Base-by-base conservation (phyloP, 2,797 vertebrate species). In the Acipenser oxyrinchus region DNA sequence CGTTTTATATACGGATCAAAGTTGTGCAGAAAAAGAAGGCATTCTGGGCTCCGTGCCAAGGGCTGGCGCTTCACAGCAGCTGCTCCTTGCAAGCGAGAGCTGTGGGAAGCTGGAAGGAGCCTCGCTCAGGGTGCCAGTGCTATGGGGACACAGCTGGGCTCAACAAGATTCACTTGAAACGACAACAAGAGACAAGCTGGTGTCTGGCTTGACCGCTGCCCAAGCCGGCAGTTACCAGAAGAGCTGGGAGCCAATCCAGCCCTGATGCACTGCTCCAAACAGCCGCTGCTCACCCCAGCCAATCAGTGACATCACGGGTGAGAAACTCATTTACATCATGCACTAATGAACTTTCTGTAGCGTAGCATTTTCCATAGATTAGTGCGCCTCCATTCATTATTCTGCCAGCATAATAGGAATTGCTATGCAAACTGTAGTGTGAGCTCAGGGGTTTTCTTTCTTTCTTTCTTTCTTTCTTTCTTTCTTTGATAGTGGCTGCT, bases 121-220 rank as follows among this genome's bases (percentile, higher is more conserved):
- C 77, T 83, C 83, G 91, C 91, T 91, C 85, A 91, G 93, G 91
- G 92, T 94, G 89, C 88, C 90, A 91, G 88, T 90, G 88, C 93
- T 93, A 94, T 95, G 90, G 93, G 94, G 91, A 94, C 88, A 87
- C 91, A 92, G 92, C 91, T 92, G 91, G 89, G 86, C 90, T 91
- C 86, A 92, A 92, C 91, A 91, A 93, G 91, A 93, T 93, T 94
- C 89, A 88, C 90, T 87, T 92, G 88, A 89, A 90, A 84, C 82
- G 84, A 88, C 89, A 90, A 92, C 89, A 91, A 84, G 79, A 87
- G 78, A 73, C 74, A 81, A 80, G 79, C 71, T 49, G 69, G 77
- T 88, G 86, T 90, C 85, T 87, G 85, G 86, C 86, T 89, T 82
- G 77, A 86, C 85, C 73, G 81, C 85, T 84, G 88, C 87, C 84